phyloP scores from a whole-genome alignment of 2,797 vertebrate genomes.

The Manis javanica region DNA sequence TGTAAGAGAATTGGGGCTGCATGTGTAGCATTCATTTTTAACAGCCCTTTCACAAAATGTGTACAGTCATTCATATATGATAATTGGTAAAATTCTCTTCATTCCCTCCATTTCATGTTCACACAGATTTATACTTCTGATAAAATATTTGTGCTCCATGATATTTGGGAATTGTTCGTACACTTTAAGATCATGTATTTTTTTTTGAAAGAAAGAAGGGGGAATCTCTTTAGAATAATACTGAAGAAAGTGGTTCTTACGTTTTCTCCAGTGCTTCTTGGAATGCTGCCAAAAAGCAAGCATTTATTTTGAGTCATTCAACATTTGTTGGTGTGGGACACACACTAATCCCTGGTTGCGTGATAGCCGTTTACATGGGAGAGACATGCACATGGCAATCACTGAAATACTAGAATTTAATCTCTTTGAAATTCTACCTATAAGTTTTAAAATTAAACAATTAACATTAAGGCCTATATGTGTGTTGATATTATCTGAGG shows the following conservation, averaged over 20 bases:
- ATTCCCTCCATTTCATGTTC: neutral
- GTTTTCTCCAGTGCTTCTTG: slow-evolving; percentile 51
- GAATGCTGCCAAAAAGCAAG: slow-evolving; percentile 74
- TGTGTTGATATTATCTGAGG: neutral
- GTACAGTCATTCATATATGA: neutral
- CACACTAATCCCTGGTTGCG: slow-evolving; percentile 77
- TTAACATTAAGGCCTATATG: neutral
- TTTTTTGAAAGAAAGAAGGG: neutral
- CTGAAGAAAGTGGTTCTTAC: slow-evolving; percentile 52
- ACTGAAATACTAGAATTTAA: slow-evolving; percentile 82
- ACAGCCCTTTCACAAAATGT: neutral
- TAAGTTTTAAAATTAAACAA: slow-evolving; percentile 66
- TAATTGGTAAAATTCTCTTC: neutral
- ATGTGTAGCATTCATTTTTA: neutral
- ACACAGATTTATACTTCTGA: neutral
- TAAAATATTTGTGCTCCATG: slow-evolving; percentile 28
- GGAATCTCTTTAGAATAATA: neutral
- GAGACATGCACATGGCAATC: slow-evolving; percentile 77
- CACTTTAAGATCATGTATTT: neutral
- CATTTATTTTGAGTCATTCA: slow-evolving; percentile 76
- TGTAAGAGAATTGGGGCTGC: neutral
- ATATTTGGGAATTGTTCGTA: neutral
- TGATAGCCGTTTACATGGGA: slow-evolving; percentile 79
- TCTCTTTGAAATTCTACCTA: slow-evolving; percentile 82
- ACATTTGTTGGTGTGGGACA: slow-evolving; percentile 78